A percentile compares a stretch with the other conserved stretches of the same genome.
phyloP scores from a whole-genome alignment of 1,140 invertebrate species.

The Drosophila azteca region DNA sequence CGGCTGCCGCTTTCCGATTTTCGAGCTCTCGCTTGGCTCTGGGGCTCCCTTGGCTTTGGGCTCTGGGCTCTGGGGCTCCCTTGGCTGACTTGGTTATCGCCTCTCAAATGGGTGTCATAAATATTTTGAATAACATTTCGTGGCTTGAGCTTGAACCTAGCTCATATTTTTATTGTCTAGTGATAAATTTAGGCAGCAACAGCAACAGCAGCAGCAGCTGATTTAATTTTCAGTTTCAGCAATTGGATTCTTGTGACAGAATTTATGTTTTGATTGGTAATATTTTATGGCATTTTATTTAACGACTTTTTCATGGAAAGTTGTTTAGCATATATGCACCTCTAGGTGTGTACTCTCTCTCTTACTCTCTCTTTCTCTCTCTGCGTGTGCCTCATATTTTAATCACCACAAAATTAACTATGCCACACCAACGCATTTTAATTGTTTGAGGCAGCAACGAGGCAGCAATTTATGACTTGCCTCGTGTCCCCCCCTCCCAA shows the following conservation, averaged over 20 bases:
- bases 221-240: conserved; percentile 36
- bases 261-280: conserved; percentile 39
- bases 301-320: conserved; percentile 47
- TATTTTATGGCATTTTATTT: conserved; percentile 61
- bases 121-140: conserved; percentile 50
- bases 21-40: not conserved
- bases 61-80: too few species aligned
- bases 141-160: conserved; percentile 67
- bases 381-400: conserved; percentile 42
- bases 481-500: conserved; percentile 32
- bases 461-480: conserved; percentile 55
- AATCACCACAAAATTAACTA: conserved; percentile 61
- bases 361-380: conserved; percentile 17
- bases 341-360: conserved; percentile 28
- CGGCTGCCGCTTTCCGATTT: conserved; percentile 8
- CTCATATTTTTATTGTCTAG: conserved; percentile 42
- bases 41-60: not conserved
- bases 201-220: conserved; percentile 23
- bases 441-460: conserved; percentile 52
- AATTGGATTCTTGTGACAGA: conserved; percentile 35
- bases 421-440: conserved; percentile 61
- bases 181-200: conserved; percentile 39
- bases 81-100: conserved; percentile 47
- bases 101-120: conserved; percentile 62
- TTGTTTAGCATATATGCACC: conserved; percentile 48